These are phyloP conservation scores for Belonocnema kinseyi DNA, from an alignment of 1,140 invertebrate genomes.

Conservation along the genomic window DNA sequence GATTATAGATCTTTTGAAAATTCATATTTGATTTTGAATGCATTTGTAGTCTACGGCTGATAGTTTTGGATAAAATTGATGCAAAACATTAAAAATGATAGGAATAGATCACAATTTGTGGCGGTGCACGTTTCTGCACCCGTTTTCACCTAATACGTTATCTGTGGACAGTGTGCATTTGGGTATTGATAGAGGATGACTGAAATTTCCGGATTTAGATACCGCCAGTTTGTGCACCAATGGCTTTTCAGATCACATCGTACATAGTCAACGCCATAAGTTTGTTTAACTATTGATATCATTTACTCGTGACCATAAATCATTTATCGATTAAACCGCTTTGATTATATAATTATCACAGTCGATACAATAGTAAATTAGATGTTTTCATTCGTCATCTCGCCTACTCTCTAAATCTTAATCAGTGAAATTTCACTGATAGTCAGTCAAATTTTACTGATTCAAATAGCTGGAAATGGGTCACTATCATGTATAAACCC, in stretches of 20 bases:
- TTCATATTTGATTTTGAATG: too few species aligned
- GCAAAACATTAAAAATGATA: too few species aligned
- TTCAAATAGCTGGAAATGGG: too few species aligned
- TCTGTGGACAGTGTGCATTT: neutral
- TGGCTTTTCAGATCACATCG: neutral
- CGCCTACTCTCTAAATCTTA: too few species aligned
- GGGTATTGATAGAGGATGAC: slow-evolving; percentile 8
- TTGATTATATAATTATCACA: neutral
- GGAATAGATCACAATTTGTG: too few species aligned
- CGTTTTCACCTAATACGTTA: slow-evolving; percentile 3
- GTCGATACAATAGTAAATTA: neutral
- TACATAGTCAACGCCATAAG: neutral
- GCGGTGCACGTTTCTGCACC: neutral
- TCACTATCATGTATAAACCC: too few species aligned
- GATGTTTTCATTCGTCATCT: too few species aligned
- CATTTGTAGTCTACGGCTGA: too few species aligned
- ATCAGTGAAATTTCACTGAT: too few species aligned
- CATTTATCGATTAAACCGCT: neutral
- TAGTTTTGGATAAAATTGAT: too few species aligned
- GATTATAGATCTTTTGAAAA: too few species aligned
- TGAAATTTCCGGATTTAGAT: slow-evolving; percentile 30
- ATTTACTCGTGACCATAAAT: neutral
- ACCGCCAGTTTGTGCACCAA: neutral
- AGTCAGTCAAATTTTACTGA: too few species aligned
- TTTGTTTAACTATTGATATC: neutral